Base-by-base conservation (phyloP, 2,113 vertebrate species). In the Prinia subflava region DNA sequence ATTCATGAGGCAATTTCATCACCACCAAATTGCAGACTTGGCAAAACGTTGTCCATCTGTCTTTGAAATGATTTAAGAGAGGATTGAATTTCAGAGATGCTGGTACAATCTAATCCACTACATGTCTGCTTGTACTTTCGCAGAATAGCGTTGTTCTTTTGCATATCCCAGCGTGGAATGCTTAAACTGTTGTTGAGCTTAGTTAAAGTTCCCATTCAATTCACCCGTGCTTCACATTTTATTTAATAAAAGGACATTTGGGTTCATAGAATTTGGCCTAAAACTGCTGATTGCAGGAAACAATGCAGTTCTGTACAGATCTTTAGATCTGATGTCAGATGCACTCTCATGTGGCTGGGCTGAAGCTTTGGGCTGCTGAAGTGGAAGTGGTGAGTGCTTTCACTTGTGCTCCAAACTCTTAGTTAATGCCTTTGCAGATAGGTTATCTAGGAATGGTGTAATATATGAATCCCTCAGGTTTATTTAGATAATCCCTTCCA, bases 11-110 rank as follows among this genome's bases (percentile, higher is more conserved):
- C 53, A 96, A 76, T 93, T 97, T 94, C 80, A 90, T 94, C 80
- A 75, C 69, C 52, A 68, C n/a, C 74, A 92, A 97, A 96, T 84
- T 97, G 91, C 92, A 96, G 96, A 94, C 90, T 94, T 96, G 82
- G 83, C 25, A 23, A 96, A 98, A 96, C 82, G 42, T 15, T 94
- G 68, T 95, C 89, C 82, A 56, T 92, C 35, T 94, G 89, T 92
- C 63, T 96, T 96, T 94, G 71, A 71, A 93, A 80, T 95, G 23
- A 89, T 96, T 88, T 81, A 95, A 95, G 93, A 90, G 95, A 96
- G 94, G 81, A 93, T 11, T 89, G 77, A 93, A 91, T 96, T 96
- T 92, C 79, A 90, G 91, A 96, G 94, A 83, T 97, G 56, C 62
- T 91, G 57, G 83, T 89, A 94, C 90, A 95, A 97, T 95, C 56